Conservation (phyloP, 30 jellyfish, hydroid and myxozoan species). For the Mastigias papua region DNA sequence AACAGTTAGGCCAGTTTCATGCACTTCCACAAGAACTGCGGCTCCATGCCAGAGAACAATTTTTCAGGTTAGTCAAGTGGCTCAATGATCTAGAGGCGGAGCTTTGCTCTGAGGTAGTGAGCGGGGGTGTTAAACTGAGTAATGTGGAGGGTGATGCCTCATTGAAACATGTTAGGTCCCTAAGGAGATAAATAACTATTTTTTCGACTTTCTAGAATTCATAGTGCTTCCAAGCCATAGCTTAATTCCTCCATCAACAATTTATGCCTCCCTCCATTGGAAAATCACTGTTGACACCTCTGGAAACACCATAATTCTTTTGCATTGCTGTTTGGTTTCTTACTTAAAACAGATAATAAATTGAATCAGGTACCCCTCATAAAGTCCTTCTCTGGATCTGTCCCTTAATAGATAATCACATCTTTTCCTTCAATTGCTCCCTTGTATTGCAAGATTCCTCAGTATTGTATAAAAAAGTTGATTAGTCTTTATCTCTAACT, state of each 20-base stretch:
- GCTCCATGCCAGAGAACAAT: slow-evolving; percentile 63
- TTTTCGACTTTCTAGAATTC: background rate
- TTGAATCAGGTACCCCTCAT: background rate
- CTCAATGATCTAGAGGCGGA: background rate
- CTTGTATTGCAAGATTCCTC: background rate
- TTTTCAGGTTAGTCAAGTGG: slow-evolving; percentile 35
- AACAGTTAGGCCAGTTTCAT: slow-evolving; percentile 35
- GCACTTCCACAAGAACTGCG: slow-evolving; percentile 50
- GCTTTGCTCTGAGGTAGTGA: background rate
- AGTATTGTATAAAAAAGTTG: background rate
- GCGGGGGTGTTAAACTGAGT: background rate
- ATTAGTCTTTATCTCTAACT: background rate
- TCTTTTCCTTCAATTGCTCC: background rate
- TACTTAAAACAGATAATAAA: background rate
- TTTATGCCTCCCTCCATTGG: background rate
- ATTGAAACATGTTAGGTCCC: background rate
- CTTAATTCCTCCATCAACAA: background rate
- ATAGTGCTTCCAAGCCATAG: background rate
- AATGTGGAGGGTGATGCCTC: background rate
- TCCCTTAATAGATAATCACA: background rate
- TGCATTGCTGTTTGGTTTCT: background rate
- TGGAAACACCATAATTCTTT: background rate
- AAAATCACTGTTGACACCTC: background rate
- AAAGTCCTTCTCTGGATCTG: background rate
- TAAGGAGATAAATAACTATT: background rate